Evolutionary conservation across 2,113 vertebrate genomes (phyloP).

Genomic region (Seriola rivoliana): DNA sequence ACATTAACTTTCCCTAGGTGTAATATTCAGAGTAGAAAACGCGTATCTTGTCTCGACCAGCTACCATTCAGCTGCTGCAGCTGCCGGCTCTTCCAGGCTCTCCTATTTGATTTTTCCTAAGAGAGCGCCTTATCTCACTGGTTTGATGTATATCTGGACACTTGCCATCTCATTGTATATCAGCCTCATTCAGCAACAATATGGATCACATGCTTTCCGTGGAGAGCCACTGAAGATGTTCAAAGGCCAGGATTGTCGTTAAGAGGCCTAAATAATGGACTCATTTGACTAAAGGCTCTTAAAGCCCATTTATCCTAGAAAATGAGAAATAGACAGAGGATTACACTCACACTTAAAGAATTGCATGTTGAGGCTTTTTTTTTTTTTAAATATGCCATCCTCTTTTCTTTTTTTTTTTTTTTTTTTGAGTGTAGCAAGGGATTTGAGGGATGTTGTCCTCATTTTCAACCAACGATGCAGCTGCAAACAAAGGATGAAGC

Average conservation of each 20-base stretch:
- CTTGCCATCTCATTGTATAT: conserved; percentile 58
- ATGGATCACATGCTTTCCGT: conserved; percentile 48
- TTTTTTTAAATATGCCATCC: conserved; percentile 22
- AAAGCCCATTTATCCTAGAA: conserved; percentile 73
- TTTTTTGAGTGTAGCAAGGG: conserved; percentile 48
- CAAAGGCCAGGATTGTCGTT: conserved; percentile 63
- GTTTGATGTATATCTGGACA: conserved; percentile 58
- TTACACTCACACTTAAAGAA: conserved; percentile 65
- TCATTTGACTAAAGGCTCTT: conserved; percentile 76
- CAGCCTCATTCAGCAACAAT: conserved; percentile 52
- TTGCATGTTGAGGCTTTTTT: conserved; percentile 49
- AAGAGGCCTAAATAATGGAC: conserved; percentile 69
- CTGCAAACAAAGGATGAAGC: conserved; percentile 74
- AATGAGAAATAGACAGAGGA: conserved; percentile 62
- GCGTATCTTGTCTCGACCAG: conserved; percentile 44
- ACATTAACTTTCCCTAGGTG: background rate
- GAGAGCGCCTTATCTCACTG: conserved; percentile 52
- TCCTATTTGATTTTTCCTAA: conserved; percentile 63
- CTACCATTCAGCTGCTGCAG: conserved; percentile 46
- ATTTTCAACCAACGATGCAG: conserved; percentile 68
- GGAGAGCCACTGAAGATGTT: conserved; percentile 55
- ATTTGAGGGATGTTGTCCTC: conserved; percentile 68
- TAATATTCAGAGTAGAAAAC: background rate
- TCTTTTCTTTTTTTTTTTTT: background rate
- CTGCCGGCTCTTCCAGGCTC: conserved; percentile 51